Conservation (phyloP, 2,888 invertebrate species). For the Lamproptera curius region DNA sequence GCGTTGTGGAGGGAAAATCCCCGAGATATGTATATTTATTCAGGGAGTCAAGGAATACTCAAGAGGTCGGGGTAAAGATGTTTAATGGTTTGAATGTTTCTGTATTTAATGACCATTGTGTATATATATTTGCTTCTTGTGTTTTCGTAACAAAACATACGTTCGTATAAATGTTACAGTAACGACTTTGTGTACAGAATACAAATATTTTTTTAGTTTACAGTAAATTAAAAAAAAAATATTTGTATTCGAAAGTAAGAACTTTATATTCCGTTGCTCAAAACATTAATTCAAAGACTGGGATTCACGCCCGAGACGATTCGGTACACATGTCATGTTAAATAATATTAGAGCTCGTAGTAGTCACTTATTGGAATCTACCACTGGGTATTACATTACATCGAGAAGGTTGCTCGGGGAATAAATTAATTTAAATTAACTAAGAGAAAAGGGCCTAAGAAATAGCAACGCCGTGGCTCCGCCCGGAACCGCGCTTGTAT, state of each 20-base stretch:
- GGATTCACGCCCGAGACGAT: background rate
- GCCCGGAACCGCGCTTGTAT: slow-evolving; percentile 60
- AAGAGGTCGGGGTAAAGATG: slow-evolving; percentile 22
- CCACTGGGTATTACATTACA: slow-evolving; percentile 1
- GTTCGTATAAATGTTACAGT: too few relatives aligned
- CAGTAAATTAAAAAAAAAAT: too few relatives aligned
- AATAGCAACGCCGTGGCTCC: slow-evolving; percentile 41
- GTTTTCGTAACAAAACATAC: too few relatives aligned
- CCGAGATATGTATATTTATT: slow-evolving; percentile 32
- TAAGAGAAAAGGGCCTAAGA: slow-evolving; percentile 64
- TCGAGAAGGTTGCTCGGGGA: slow-evolving; percentile 37
- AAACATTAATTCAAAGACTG: background rate
- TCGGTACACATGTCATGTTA: background rate
- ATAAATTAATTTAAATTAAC: slow-evolving; percentile 74
- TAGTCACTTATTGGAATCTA: slow-evolving; percentile 1
- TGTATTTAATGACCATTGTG: slow-evolving; percentile 2
- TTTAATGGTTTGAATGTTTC: slow-evolving; percentile 15
- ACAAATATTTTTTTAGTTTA: too few relatives aligned
- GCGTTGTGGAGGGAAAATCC: slow-evolving; percentile 53
- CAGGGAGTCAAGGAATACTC: slow-evolving; percentile 28
- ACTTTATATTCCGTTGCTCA: too few relatives aligned
- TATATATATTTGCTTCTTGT: too few relatives aligned
- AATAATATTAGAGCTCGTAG: background rate
- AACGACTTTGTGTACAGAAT: too few relatives aligned
- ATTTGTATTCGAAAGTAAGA: too few relatives aligned